Evolutionary conservation across 1,140 invertebrate species (phyloP), one percentile per base, ranked within the genome.

Genomic region (Chionoecetes opilio): DNA sequence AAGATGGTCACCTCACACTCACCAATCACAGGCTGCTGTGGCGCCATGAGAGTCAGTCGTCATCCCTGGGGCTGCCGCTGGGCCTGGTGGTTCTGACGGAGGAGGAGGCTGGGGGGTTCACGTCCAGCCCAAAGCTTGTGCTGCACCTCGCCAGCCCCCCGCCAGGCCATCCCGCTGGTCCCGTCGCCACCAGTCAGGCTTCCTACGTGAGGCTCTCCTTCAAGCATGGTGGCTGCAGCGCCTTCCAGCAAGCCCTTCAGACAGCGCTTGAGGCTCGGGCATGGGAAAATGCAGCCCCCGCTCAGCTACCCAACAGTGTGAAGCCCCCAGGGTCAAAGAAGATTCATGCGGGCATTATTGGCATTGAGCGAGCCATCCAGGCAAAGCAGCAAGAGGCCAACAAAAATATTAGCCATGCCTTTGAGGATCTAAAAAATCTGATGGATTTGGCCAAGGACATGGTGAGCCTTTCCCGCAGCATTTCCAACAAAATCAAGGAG

Each of bases 391-490:
- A 98, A 97, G 98, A 98, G 34, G 99, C 99, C 0, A 99, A 99
- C 97, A 98, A 98, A 96, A 99, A 98, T 97, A 99, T 99, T 96
- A 98, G 97, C 35, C 97, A 98, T 95, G 99, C 99, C 29, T 99
- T 99, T 97, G 98, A 99, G 97, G 99, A 99, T 97, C 97, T 99
- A 31, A 98, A 97, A 96, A 99, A 99, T 96, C 37, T 99, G 0
- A 99, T 99, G 98, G 98, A 98, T 93, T 99, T 99, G 98, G 99
- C 99, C 5, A 99, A 99, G 97, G 99, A 99, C 96, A 99, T 99
- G 99, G 99, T 99, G 31, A 97, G 97, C 2, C 97, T 99, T 96
- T 99, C 99, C 0, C 99, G 99, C 97, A 98, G 97, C 94, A 99
- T 99, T 96, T 99, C 99, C 75, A 98, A 98, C 93, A 99, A 99